A percentile compares a stretch with the other conserved stretches of the same genome.
phyloP scores from a whole-genome alignment of 1,140 invertebrate species.

The Plutomurus gul region DNA sequence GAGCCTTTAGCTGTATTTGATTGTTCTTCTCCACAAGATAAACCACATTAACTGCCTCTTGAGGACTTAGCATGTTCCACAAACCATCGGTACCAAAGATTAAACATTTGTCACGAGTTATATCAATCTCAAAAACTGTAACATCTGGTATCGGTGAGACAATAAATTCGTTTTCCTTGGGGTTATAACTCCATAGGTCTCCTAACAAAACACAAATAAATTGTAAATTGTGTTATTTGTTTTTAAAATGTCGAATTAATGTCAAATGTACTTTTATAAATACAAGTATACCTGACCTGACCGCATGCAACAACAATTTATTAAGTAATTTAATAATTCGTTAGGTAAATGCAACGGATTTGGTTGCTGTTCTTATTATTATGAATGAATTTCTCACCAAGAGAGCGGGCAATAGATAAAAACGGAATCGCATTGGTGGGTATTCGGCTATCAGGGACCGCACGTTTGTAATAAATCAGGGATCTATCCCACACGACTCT shows the following conservation, averaged over 20 bases:
- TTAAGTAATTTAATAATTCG: too few relatives aligned
- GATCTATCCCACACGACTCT: conserved; percentile 90
- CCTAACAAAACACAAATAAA: too few relatives aligned
- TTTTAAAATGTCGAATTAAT: too few relatives aligned
- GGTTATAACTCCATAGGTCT: conserved; percentile 97
- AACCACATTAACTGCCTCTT: conserved; percentile 82
- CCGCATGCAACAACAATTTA: too few relatives aligned
- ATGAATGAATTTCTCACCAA: conserved; percentile 66
- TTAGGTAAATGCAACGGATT: too few relatives aligned
- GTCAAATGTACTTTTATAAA: too few relatives aligned
- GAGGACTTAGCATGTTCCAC: conserved; percentile 90
- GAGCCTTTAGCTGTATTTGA: conserved; percentile 63
- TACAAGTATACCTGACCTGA: too few relatives aligned
- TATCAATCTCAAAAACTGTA: conserved; percentile 81
- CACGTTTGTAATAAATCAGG: conserved; percentile 66
- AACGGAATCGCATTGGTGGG: conserved; percentile 95
- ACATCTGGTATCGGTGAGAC: conserved; percentile 98
- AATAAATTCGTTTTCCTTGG: conserved; percentile 83
- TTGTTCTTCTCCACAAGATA: conserved; percentile 79
- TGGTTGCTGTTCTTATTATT: too few relatives aligned
- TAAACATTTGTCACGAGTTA: conserved; percentile 77
- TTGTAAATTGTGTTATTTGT: too few relatives aligned
- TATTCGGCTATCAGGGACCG: conserved; percentile 78
- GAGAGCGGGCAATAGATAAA: conserved; percentile 88
- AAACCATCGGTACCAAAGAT: conserved; percentile 95